Evolutionary conservation across 2,797 vertebrate genomes (phyloP).

Genomic region (Rhynchotus rufescens): DNA sequence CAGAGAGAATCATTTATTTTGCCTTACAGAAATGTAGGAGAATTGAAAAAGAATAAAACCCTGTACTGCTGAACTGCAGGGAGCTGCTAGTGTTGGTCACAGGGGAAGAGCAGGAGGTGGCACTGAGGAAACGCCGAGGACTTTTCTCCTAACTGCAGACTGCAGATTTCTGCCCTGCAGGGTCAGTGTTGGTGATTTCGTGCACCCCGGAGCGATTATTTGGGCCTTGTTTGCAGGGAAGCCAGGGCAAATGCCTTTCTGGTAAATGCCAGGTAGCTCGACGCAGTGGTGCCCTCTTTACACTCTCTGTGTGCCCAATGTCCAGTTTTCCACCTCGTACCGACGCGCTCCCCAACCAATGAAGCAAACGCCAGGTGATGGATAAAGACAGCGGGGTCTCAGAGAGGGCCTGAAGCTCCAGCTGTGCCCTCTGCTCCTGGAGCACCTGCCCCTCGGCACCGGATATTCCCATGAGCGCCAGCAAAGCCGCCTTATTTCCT

Average conservation of each 20-base stretch:
- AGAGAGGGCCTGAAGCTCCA: neutral
- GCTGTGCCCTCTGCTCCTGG: neutral
- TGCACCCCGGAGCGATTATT: neutral
- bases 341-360: neutral
- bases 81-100: neutral
- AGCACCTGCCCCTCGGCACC: neutral
- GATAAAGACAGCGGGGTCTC: neutral
- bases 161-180: neutral
- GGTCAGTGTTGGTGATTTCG: neutral
- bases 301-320: rapidly evolving
- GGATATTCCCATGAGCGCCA: neutral
- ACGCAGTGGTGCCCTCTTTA: neutral
- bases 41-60: neutral
- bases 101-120: neutral
- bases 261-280: neutral
- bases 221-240: neutral
- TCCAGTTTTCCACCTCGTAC: neutral
- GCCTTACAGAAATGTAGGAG: neutral
- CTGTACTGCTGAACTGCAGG: neutral
- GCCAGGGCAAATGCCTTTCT: neutral
- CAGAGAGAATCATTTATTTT: neutral
- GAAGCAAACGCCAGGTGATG: neutral
- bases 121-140: neutral
- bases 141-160: neutral
- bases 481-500: neutral